Base-by-base conservation (phyloP, 2,113 vertebrate species). In the Tragelaphus buxtoni region DNA sequence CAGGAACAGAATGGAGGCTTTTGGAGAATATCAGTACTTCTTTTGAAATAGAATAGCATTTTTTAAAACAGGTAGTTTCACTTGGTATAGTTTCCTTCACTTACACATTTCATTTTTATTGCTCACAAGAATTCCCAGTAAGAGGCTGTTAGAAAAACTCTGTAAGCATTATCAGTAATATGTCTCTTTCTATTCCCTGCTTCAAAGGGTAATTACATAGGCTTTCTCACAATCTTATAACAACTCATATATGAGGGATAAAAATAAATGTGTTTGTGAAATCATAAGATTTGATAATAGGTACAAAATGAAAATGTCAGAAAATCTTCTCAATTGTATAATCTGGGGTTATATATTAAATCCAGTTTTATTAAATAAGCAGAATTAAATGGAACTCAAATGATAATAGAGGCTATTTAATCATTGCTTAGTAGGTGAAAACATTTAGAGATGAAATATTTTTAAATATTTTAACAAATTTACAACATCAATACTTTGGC, bases 1-100 rank as follows among this genome's bases (percentile, higher is more conserved):
- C 35, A 95, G 97, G 97, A 97, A 97, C 96, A 95, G 96, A 97
- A 91, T 63, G 3, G 92, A 97, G 94, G 95, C 94, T 98, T 98
- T 97, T 97, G 97, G 96, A 98, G 96, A 98, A 96, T 97, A 97
- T 97, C 97, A 98, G 91, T 89, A 95, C 94, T 98, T 98, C 93
- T 97, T 98, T 98, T 97, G 97, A 98, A 98, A 98, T 79, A 98
- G 89, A 96, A 85, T 97, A 97, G 97, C 35, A 80, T 86, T 97
- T 98, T 97, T 95, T 85, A 91, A 98, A 94, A 95, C 95, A 94
- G 95, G 96, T 95, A 96, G 82, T 97, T 98, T 98, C 97, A 97
- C 95, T 98, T 98, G 97, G 93, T 98, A 90, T 97, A 97, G 94
- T 97, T 98, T 98, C 98, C 97, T 98, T 98, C 93, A 98, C 98